Evolutionary conservation across 1,140 invertebrate species (phyloP), one percentile per base, ranked within the genome.

Genomic region (Zaprionus kolodkinae): DNA sequence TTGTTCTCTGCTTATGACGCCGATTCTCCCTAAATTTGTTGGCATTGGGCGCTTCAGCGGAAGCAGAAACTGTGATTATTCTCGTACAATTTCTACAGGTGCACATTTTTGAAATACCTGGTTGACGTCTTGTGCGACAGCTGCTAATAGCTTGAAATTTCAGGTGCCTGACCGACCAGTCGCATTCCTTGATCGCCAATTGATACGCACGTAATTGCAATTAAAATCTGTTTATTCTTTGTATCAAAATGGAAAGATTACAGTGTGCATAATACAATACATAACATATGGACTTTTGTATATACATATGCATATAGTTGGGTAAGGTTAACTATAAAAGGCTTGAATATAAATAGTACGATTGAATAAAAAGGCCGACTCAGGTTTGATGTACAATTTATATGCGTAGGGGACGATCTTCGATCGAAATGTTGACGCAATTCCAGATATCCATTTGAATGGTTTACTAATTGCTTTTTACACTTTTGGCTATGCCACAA

Each of bases 401-500:
- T 73, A 79, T 79, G 78, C 70, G 7, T 3, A 61, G 9, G n/a
- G 33, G 52, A 60, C n/a, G 17, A 36, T 38, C n/a, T 40, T 21
- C 15, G 38, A 40, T 21, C 35, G 5, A 12, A 38, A 3, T 9
- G n/a, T 45, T 45, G 45, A 50, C 45, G 45, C 21, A 15, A 45
- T 56, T 59, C 21, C 25, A 35, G 9, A 11, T 68, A 17, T 35
- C 43, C 40, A 67, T 55, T 36, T 35, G 6, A 55, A 52, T 43
- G 12, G 2, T 48, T 43, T 2, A 11, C 27, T 68, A 79, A 40
- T 73, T 43, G 45, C 36, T 73, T 27, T 81, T 79, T 10, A 60
- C 72, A 2, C 66, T 87, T 57, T 94, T 94, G n/a, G 94, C 94
- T 63, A 97, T 94, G 21, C 96, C 96, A 78, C 95, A 95, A 35